Evolutionary conservation across 2,113 vertebrate genomes (phyloP), one percentile per base, ranked within the genome.

Genomic region (Tonatia bakeri): DNA sequence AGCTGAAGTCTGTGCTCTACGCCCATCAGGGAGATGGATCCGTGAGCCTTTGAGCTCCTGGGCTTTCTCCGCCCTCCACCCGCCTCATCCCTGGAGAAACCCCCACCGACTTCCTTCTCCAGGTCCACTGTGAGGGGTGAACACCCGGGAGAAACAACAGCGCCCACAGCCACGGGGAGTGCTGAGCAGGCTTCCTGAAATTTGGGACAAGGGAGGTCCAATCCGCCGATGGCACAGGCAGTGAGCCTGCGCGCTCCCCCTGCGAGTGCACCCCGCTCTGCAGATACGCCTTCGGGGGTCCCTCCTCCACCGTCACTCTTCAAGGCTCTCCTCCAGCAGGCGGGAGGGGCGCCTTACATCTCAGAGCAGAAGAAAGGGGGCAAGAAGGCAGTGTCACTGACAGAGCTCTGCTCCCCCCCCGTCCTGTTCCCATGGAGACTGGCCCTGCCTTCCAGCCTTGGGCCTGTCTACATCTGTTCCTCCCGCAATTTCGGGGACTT

Each of bases 381-480:
- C 20, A 77, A 65, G 54, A 56, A 90, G 1, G 1, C 24, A 72
- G 36, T 6, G 4, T 64, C 50, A 72, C 26, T 65, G 6, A 70
- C 2, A 45, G 17, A 4, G 5, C 3, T 10, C 26, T 61, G 8
- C 26, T 12, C 14, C 67, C 43, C 43, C 43, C 43, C 43, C 43
- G 36, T 26, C 31, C 19, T 59, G 5, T 11, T 40, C 15, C 16
- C 17, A 19, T 9, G 8, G 40, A 2, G 7, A 0, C 38, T 33
- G 77, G 19, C 12, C 4, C 47, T 0, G 8, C 22, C n/a, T 83
- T 73, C 15, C 79, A 43, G 31, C 6, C 7, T 52, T 64, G 36
- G 3, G 0, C 19, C 20, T 36, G 5, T 22, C 5, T 22, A 22
- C 3, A 36, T 10, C 7, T 1, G 5, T 28, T 69, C 31, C 24